phyloP scores from a whole-genome alignment of 2,113 vertebrate species.

The Sterrhoptilus dennistouni region DNA sequence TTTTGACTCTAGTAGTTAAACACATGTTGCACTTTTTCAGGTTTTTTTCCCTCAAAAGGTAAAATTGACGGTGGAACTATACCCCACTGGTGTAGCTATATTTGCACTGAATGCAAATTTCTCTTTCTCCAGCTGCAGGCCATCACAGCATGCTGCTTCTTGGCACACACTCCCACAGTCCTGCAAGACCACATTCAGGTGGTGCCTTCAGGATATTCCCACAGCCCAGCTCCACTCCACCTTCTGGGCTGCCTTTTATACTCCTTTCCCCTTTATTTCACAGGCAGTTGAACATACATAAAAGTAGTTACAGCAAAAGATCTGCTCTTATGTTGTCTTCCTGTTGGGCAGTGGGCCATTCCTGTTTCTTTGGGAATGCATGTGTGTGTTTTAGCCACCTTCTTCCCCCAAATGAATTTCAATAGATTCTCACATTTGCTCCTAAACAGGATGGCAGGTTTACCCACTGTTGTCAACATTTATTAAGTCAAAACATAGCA shows the following conservation, averaged over 20 bases:
- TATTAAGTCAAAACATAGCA: neutral
- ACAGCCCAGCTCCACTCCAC: neutral
- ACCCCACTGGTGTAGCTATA: neutral
- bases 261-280: constrained; percentile 4
- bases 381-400: neutral
- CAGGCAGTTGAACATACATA: constrained; percentile 15
- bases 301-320: constrained; percentile 7
- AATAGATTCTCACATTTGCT: neutral
- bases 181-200: neutral
- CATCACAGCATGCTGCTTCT: neutral
- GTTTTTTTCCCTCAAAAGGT: neutral
- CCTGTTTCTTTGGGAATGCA: neutral
- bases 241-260: constrained; percentile 4
- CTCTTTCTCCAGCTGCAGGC: neutral
- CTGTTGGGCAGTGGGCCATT: neutral
- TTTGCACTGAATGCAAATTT: neutral
- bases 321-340: neutral
- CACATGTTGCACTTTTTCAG: neutral
- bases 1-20: neutral
- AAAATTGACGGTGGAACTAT: neutral
- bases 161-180: neutral
- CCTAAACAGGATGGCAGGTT: neutral
- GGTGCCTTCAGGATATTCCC: neutral
- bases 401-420: neutral
- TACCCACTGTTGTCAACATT: neutral